phyloP scores from a whole-genome alignment of 2,888 invertebrate genomes.

The Linnaemya tessellans region DNA sequence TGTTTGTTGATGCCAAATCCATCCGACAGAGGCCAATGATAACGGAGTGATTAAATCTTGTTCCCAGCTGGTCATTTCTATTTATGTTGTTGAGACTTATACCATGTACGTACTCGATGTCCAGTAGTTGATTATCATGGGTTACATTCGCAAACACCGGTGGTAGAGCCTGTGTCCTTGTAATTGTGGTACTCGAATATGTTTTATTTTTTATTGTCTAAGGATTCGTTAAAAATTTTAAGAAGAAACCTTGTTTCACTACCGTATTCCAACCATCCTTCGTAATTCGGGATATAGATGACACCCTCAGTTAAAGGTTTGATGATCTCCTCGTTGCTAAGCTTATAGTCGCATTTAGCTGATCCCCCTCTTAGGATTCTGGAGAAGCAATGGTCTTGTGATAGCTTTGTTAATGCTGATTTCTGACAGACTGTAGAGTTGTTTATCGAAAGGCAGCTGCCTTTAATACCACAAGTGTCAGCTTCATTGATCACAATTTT shows the following conservation, averaged over 20 bases:
- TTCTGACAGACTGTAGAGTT: slow-evolving; percentile 20
- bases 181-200: slow-evolving; percentile 5
- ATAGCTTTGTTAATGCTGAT: neutral
- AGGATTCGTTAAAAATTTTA: slow-evolving; percentile 2
- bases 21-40: neutral
- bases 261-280: neutral
- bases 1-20: slow-evolving; percentile 7
- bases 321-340: neutral
- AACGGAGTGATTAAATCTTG: neutral
- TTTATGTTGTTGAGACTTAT: slow-evolving; percentile 2
- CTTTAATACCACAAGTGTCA: slow-evolving; percentile 22
- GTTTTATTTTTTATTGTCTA: slow-evolving; percentile 7
- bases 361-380: slow-evolving; percentile 26
- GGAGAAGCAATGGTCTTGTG: neutral
- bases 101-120: slow-evolving; percentile 11
- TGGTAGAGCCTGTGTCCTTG: slow-evolving; percentile 20
- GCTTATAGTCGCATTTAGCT: slow-evolving; percentile 17
- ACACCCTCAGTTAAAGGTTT: neutral
- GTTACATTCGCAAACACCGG: slow-evolving; percentile 27
- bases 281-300: neutral
- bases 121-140: slow-evolving; percentile 15
- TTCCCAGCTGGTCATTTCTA: neutral
- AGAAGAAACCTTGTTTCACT: neutral
- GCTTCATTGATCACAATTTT: slow-evolving; percentile 5
- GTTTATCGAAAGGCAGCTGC: slow-evolving; percentile 24